phyloP scores from a whole-genome alignment of 2,888 invertebrate genomes.

The Griposia aprilina region DNA sequence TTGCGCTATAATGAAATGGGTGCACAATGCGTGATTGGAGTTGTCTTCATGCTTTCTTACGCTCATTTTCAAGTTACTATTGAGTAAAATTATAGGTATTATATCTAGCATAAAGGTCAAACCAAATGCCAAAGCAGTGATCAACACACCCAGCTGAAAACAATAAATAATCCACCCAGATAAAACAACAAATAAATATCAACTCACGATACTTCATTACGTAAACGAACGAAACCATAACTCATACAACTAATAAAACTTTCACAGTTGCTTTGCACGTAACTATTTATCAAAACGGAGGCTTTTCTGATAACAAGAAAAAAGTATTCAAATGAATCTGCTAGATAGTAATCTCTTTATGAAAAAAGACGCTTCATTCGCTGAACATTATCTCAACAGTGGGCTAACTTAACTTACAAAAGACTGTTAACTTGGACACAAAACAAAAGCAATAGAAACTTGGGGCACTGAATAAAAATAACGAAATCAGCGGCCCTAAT shows the following conservation, averaged over 20 bases:
- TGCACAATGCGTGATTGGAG: neutral
- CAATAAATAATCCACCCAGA: constrained; percentile 43
- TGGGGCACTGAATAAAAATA: constrained; percentile 86
- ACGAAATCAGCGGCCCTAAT: constrained; percentile 83
- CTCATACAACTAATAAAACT: constrained; percentile 63
- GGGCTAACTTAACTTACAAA: constrained; percentile 75
- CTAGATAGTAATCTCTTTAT: constrained; percentile 82
- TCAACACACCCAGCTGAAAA: constrained; percentile 6
- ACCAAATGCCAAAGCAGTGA: neutral
- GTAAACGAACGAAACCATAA: constrained; percentile 53
- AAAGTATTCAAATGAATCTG: constrained; percentile 86
- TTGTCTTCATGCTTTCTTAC: neutral
- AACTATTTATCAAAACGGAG: constrained; percentile 71
- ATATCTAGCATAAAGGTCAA: constrained; percentile 7
- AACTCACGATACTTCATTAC: constrained; percentile 53
- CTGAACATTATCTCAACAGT: constrained; percentile 78
- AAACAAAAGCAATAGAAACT: constrained; percentile 86
- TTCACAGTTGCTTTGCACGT: constrained; percentile 52
- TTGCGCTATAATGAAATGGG: neutral
- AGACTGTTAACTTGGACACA: constrained; percentile 74
- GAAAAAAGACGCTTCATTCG: constrained; percentile 77
- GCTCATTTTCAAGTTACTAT: too few relatives aligned
- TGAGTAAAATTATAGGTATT: neutral
- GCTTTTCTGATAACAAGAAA: constrained; percentile 77
- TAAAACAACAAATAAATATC: constrained; percentile 47